Evolutionary conservation across 2,797 vertebrate species (phyloP).

Genomic region (Amblyopsis hoosieri): DNA sequence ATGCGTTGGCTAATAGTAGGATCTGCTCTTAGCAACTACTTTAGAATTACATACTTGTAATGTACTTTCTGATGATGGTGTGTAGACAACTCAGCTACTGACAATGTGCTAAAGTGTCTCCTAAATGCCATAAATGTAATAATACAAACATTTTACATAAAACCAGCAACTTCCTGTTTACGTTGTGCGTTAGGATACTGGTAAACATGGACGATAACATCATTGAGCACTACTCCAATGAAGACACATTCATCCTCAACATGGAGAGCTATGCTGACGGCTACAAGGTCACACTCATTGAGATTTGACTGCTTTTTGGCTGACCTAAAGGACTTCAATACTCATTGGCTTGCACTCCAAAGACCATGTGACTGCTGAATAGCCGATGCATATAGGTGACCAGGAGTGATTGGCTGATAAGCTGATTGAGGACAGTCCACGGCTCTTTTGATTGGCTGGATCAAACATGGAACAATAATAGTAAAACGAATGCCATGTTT

Average conservation of each 20-base stretch:
- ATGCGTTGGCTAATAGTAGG: too few species aligned
- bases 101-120: too few species aligned
- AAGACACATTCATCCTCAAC: conserved; percentile 96
- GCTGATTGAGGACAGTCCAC: conserved; percentile 41
- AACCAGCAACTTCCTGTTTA: background rate
- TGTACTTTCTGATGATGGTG: too few species aligned
- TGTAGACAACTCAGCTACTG: too few species aligned
- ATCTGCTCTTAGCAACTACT: too few species aligned
- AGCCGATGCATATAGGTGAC: conserved; percentile 28
- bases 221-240: conserved; percentile 96
- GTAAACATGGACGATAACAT: conserved; percentile 99
- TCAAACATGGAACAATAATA: background rate
- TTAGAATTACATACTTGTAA: too few species aligned
- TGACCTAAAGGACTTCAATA: conserved; percentile 10
- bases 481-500: background rate
- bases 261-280: conserved; percentile 89
- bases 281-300: conserved; percentile 93
- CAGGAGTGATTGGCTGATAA: conserved; percentile 43
- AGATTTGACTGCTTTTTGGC: conserved; percentile 82
- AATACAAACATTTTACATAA: background rate
- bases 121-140: background rate
- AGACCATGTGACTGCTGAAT: conserved; percentile 40
- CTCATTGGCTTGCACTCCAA: conserved; percentile 2
- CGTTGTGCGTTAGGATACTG: conserved; percentile 82
- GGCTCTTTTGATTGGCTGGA: conserved; percentile 3